Evolutionary conservation across 2,113 vertebrate species (phyloP), one percentile per base, ranked within the genome.

Genomic region (Raja brachyura): DNA sequence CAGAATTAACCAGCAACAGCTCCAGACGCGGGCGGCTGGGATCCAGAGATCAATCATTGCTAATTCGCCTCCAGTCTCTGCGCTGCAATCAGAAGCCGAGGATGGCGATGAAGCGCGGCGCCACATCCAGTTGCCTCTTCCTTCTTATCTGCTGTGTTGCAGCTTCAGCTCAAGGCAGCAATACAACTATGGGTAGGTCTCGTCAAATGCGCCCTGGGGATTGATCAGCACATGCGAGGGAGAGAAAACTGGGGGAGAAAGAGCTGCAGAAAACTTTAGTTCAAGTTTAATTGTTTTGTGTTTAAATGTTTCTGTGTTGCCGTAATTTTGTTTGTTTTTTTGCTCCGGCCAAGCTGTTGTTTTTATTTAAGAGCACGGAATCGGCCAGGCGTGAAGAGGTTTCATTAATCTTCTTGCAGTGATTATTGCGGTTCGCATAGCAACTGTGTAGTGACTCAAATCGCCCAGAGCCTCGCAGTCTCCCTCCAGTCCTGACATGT

Each of bases 371-470:
- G 61, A 88, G 28, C 59, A 63, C 18, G 59, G 20, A 81, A 88
- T 88, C 59, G 28, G 59, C n/a, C 81, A 86, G 81, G 81, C 81
- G 81, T 86, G 63, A 88, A 88, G 63, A 63, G 63, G 83, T 88
- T 88, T 88, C 59, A 63, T n/a, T 88, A 88, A 88, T 86, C 81
- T 86, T 86, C 81, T 86, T 86, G 59, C 81, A 86, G 56, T 66
- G 83, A 88, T 66, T 88, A n/a, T 56, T 63, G 83, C 59, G 59
- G 83, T 88, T 88, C 28, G 59, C 83, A 88, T 88, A 88, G 83
- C 83, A 88, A 88, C 83, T 88, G 83, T 86, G 81, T 20, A 86
- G 25, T 61, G 81, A 86, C 81, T 86, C 81, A 86, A 86, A 86
- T 86, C 56, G 61, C 81, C 81, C 13, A n/a, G 83, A 14, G n/a